Percentiles rank a stretch among this genome's conserved stretches.
Conservation (phyloP, 2,888 invertebrate species). For the Noctua janthina region DNA sequence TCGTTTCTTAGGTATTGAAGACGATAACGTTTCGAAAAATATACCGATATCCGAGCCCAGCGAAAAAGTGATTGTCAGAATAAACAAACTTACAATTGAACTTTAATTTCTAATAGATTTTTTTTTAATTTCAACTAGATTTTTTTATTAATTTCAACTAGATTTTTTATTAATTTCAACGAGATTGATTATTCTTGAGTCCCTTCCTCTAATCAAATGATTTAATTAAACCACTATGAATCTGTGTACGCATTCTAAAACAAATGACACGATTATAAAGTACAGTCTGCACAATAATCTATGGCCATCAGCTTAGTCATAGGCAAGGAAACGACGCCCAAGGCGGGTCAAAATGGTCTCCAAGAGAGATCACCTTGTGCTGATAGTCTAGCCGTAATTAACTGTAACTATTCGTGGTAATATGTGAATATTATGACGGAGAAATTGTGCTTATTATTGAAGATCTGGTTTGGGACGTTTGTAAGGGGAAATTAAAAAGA, state of each 20-base stretch:
- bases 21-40: too few species aligned
- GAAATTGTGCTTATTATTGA: slow-evolving; percentile 23
- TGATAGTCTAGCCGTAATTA: slow-evolving; percentile 81
- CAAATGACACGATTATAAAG: neutral
- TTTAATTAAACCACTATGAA: neutral
- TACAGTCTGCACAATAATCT: slow-evolving; percentile 58
- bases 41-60: too few species aligned
- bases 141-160: too few species aligned
- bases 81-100: too few species aligned
- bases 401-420: slow-evolving; percentile 56
- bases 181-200: too few species aligned
- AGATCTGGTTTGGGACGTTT: neutral
- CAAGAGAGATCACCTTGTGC: slow-evolving; percentile 79
- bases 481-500: neutral
- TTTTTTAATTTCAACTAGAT: too few species aligned
- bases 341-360: slow-evolving; percentile 84
- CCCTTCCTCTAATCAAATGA: too few species aligned
- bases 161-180: too few species aligned
- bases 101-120: too few species aligned
- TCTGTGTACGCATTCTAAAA: neutral
- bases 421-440: slow-evolving; percentile 34
- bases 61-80: neutral
- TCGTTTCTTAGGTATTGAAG: too few species aligned
- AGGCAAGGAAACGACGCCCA: slow-evolving; percentile 75
- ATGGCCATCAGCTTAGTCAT: slow-evolving; percentile 62